Evolutionary conservation across 2,888 invertebrate genomes (phyloP).

Genomic region (Monopis laevigella): DNA sequence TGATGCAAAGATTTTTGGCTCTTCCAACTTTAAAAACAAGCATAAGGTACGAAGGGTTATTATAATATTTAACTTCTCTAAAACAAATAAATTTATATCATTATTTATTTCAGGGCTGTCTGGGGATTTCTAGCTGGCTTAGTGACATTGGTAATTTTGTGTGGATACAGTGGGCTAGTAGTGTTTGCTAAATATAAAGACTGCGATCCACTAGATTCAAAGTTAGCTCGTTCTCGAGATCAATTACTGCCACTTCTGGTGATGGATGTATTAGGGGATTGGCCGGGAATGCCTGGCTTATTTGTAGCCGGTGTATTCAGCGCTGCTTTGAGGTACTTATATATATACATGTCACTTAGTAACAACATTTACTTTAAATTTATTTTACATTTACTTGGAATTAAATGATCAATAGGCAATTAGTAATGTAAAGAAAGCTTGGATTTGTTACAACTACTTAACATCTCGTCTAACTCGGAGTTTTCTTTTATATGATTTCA

Average conservation of each 20-base stretch:
- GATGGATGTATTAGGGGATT: constrained; percentile 82
- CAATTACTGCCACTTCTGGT: constrained; percentile 85
- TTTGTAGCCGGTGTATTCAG: constrained; percentile 93
- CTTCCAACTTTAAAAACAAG: constrained; percentile 72
- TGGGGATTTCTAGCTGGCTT: constrained; percentile 76
- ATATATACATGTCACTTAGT: no score
- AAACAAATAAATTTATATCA: no score
- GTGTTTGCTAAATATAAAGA: constrained; percentile 78
- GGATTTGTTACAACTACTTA: no score
- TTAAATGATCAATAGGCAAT: no score
- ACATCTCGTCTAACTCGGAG: no score
- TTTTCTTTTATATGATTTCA: no score
- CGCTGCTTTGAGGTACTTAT: constrained; percentile 79
- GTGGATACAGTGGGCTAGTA: constrained; percentile 77
- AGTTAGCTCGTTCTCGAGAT: constrained; percentile 77
- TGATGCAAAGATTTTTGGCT: constrained; percentile 81
- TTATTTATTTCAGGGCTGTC: constrained; percentile 65
- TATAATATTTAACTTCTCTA: not conserved
- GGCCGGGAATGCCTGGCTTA: constrained; percentile 85
- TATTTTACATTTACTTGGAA: no score
- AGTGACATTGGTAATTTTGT: constrained; percentile 70
- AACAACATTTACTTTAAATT: no score
- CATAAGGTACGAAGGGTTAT: constrained; percentile 48
- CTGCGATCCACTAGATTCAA: constrained; percentile 77
- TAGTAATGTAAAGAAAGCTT: no score